Percentiles rank a stretch among this genome's conserved stretches.
Evolutionary conservation across 1,140 invertebrate species (phyloP).

Genomic region (Leptinotarsa lineolata): DNA sequence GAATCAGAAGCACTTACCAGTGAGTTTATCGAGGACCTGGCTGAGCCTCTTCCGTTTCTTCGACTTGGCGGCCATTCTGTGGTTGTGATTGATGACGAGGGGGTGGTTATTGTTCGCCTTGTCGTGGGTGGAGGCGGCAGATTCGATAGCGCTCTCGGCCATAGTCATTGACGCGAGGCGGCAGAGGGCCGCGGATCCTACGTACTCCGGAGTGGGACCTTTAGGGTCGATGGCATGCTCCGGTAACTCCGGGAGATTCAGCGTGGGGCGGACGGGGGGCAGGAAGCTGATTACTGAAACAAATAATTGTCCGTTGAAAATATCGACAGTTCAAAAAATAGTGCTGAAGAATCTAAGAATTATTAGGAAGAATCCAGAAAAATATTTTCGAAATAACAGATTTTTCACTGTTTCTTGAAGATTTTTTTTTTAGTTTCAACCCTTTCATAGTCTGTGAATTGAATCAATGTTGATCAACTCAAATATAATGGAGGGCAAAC

Average conservation of each 20-base stretch:
- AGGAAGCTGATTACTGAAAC: neutral
- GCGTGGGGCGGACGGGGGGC: neutral
- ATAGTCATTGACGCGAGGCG: constrained; percentile 68
- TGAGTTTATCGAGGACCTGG: constrained; percentile 74
- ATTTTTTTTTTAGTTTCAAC: too few relatives aligned
- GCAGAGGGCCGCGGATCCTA: constrained; percentile 63
- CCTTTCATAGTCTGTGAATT: too few relatives aligned
- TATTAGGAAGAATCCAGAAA: too few relatives aligned
- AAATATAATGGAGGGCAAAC: too few relatives aligned
- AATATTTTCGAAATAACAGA: too few relatives aligned
- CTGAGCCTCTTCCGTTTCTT: constrained; percentile 75
- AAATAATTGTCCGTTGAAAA: neutral
- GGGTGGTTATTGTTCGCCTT: constrained; percentile 62
- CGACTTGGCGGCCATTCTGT: constrained; percentile 62
- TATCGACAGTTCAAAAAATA: too few relatives aligned
- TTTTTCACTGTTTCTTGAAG: too few relatives aligned
- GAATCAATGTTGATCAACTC: too few relatives aligned
- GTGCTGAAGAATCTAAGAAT: too few relatives aligned
- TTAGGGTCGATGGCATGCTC: constrained; percentile 57
- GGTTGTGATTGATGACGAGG: constrained; percentile 66
- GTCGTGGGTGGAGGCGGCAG: constrained; percentile 58
- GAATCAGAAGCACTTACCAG: constrained; percentile 32
- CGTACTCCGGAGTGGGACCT: constrained; percentile 51
- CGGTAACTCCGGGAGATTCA: constrained; percentile 29
- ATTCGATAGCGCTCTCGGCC: constrained; percentile 67